Conservation (phyloP, 2,797 vertebrate species). For the Muscicapa comitata region DNA sequence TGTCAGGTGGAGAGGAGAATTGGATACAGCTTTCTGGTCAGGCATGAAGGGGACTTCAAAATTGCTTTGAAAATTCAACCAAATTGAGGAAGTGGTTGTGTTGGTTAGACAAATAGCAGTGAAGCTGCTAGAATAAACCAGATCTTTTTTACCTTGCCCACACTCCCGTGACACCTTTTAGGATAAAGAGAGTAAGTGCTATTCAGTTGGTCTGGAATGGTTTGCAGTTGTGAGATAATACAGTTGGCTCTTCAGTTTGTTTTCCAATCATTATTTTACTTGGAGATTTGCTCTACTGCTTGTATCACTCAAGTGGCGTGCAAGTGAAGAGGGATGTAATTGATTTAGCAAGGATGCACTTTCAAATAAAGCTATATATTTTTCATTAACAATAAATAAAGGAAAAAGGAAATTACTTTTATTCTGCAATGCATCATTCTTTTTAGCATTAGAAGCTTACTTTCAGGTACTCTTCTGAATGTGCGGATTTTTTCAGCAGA, state of each 20-base stretch:
- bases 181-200: background rate
- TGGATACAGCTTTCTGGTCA: background rate
- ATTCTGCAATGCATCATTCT: background rate
- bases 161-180: accelerated
- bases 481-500: background rate
- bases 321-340: background rate
- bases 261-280: background rate
- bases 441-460: background rate
- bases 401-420: background rate
- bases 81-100: background rate
- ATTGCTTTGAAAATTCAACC: background rate
- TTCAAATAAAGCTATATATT: background rate
- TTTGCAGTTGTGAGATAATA: background rate
- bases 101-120: background rate
- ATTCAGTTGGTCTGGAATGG: background rate
- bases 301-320: background rate
- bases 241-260: background rate
- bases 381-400: background rate
- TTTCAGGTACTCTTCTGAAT: background rate
- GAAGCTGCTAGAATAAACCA: background rate
- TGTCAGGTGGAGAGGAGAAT: background rate
- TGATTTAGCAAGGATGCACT: background rate
- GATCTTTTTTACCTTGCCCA: background rate
- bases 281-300: background rate
- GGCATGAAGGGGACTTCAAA: background rate